Evolutionary conservation across 1,140 invertebrate genomes (phyloP).

Genomic region (Callitettix versicolor): DNA sequence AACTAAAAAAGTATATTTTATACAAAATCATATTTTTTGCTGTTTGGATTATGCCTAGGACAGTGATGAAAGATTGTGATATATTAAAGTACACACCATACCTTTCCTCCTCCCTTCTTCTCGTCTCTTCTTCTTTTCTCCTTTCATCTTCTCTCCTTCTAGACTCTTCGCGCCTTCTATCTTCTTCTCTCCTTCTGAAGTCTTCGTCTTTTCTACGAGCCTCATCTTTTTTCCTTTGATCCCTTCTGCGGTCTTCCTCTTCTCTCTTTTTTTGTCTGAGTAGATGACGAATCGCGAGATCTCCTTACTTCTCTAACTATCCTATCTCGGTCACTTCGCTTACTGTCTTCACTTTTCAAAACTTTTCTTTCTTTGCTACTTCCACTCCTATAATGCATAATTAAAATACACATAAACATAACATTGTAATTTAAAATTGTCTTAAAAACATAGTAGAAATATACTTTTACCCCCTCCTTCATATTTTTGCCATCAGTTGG

Average conservation of each 20-base stretch:
- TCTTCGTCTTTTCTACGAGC: conserved; percentile 34
- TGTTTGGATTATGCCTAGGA: too few relatives aligned
- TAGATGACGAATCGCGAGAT: too few relatives aligned
- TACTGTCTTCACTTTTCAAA: conserved; percentile 23
- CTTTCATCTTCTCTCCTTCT: conserved; percentile 8
- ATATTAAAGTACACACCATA: too few relatives aligned
- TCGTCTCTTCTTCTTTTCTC: neutral
- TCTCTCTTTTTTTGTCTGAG: conserved; percentile 3
- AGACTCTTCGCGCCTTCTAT: conserved; percentile 24
- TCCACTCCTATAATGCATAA: conserved; percentile 20
- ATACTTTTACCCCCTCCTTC: neutral
- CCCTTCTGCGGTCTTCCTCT: conserved; percentile 30
- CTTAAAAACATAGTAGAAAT: neutral
- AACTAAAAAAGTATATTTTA: too few relatives aligned
- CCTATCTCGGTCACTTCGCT: too few relatives aligned
- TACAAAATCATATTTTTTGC: too few relatives aligned
- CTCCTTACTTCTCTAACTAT: too few relatives aligned
- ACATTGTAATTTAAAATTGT: neutral
- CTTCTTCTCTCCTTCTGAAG: conserved; percentile 33
- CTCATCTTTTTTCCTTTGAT: conserved; percentile 16
- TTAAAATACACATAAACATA: neutral
- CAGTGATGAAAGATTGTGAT: too few relatives aligned
- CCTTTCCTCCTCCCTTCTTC: conserved; percentile 15
- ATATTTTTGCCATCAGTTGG: too few relatives aligned
- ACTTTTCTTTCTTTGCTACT: conserved; percentile 22